Base-by-base conservation (phyloP, 2,888 invertebrate species). In the Phymatocera aterrima region DNA sequence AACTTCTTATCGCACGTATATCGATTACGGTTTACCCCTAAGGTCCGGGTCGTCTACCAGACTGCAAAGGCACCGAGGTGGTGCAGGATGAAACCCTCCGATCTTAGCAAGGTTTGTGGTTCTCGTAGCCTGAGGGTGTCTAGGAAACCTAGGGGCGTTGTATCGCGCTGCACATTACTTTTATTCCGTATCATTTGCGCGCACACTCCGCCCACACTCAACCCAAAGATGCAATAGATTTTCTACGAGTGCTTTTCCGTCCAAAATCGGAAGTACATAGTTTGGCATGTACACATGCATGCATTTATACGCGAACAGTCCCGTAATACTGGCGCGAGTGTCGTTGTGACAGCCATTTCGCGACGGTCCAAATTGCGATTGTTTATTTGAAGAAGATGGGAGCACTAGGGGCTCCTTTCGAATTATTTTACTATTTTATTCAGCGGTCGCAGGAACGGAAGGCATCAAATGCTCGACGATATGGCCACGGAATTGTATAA, bases 181-280 rank as follows among this genome's bases (percentile, higher is more conserved):
- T 90, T 89, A 90, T 90, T 90, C 89, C 90, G 90, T 90, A 89
- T 90, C 90, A 90, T 90, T 90, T 90, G 88, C 89, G 88, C 87
- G 88, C 87, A 88, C 90, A 89, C 89, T 75, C 87, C 87, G 83
- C 81, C 81, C 83, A 80, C 80, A 79, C 82, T 81, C 82, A 82
- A 83, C 83, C 84, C 83, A 81, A 84, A 84, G 83, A 84, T 83
- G 88, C 89, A 88, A 90, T 90, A 89, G 89, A 89, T 90, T 90
- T 88, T 85, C 86, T 83, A 85, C 83, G 87, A 89, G 89, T 88
- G 89, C 88, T 87, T 70, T 48, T 54, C 40, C 34, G 18, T 37
- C 34, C 15, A 31, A 43, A 24, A 34, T 43, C 46, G 46, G 68
- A 68, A 68, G 10, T 64, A 3, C 12, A 37, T 37, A 8, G 37